phyloP scores from a whole-genome alignment of 2,797 vertebrate genomes.

The Bucorvus abyssinicus region DNA sequence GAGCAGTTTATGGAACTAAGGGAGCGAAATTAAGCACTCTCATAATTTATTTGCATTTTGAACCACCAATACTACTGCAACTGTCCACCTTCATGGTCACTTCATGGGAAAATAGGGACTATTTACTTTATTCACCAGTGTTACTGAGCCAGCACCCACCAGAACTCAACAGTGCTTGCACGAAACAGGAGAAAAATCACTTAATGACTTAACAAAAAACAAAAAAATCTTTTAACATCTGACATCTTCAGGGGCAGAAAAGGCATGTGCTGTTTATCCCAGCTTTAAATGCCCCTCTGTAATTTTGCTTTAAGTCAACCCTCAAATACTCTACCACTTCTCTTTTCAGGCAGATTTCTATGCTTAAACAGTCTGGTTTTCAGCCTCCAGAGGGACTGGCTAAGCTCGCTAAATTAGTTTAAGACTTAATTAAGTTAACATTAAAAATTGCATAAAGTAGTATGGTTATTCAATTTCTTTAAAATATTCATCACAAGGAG shows the following conservation, averaged over 20 bases:
- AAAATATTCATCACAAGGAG: background rate
- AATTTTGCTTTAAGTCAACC: background rate
- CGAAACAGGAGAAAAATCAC: background rate
- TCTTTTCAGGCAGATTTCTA: background rate
- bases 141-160: background rate
- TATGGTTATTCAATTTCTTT: background rate
- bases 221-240: background rate
- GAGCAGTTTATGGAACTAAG: background rate
- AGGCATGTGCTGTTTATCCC: background rate
- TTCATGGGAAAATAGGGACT: background rate
- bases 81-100: background rate
- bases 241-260: background rate
- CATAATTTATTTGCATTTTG: background rate
- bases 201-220: background rate
- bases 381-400: background rate
- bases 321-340: background rate
- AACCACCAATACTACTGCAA: background rate
- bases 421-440: background rate
- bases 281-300: background rate
- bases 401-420: background rate
- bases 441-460: background rate
- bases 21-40: background rate
- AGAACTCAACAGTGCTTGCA: background rate
- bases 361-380: background rate
- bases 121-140: background rate